Evolutionary conservation across 2,888 invertebrate species (phyloP), one percentile per base, ranked within the genome.

Genomic region (Athetis lepigone): DNA sequence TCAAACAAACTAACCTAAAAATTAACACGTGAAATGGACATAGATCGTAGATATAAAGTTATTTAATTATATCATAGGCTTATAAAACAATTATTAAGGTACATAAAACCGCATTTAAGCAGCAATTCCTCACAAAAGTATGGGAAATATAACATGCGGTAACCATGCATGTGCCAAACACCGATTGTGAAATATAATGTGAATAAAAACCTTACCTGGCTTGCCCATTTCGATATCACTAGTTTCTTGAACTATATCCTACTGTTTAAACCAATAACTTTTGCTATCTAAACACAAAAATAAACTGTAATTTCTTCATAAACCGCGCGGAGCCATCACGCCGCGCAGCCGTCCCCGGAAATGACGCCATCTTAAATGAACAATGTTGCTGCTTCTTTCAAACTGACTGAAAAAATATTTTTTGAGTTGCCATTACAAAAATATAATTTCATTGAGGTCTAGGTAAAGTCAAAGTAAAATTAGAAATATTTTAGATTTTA

Each of bases 301-400:
- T 85, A 86, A 84, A 89, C 66, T 83, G 80, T 73, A 85, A 77
- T 85, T 88, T 88, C 81, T 85, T 88, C 83, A 86, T 84, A 85
- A 84, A 70, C 85, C 78, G 87, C 86, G 80, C 88, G 87, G 85
- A 86, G 85, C 87, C 87, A 88, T 87, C 80, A 80, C 90, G 83
- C 86, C 88, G 88, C 84, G 86, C 87, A 84, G 82, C 88, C 82
- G 74, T 79, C 75, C 70, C 83, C 87, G 92, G 92, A 92, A 93
- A 90, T 90, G 89, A 91, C 71, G 85, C 88, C 93, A 94, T 94
- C 85, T 91, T 88, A 75, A 85, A 79, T 84, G 75, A 81, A 66
- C 58, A 63, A 77, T 81, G 80, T 84, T 85, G 78, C 83, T 70
- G 55, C 37, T 43, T 37, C 18, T 6, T 29, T n/a, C n/a, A 49